phyloP scores from a whole-genome alignment of 1,140 invertebrate genomes.

The Apolygus lucorum region DNA sequence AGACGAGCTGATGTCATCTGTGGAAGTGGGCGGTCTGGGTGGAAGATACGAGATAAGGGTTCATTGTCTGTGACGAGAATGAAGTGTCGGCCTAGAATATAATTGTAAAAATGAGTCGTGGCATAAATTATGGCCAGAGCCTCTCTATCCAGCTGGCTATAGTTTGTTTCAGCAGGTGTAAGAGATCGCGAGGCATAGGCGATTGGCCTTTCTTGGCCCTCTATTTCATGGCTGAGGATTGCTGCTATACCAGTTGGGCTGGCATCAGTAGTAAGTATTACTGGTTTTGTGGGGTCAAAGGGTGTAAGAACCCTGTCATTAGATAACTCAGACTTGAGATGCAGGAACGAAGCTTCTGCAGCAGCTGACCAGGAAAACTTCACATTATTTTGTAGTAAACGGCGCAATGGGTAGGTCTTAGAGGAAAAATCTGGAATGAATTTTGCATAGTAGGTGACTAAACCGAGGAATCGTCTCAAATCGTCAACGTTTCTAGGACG shows the following conservation, averaged over 20 bases:
- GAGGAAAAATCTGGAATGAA: too few relatives aligned
- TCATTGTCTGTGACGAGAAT: conserved; percentile 39
- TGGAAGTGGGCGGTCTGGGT: conserved; percentile 33
- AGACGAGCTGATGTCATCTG: conserved; percentile 28
- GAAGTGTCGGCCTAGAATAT: too few relatives aligned
- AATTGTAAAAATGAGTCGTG: conserved; percentile 42
- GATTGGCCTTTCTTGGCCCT: conserved; percentile 41
- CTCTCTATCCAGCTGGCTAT: conserved; percentile 47
- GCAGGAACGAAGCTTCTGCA: too few relatives aligned
- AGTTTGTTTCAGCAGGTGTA: conserved; percentile 41
- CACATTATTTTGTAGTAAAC: too few relatives aligned
- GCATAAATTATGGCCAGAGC: conserved; percentile 43
- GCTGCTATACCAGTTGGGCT: conserved; percentile 36
- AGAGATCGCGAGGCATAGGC: conserved; percentile 43
- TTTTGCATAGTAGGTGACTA: too few relatives aligned
- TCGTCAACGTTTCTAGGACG: too few relatives aligned
- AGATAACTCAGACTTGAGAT: too few relatives aligned
- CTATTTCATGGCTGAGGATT: conserved; percentile 36
- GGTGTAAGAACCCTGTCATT: too few relatives aligned
- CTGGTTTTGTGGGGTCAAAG: too few relatives aligned
- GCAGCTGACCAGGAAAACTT: too few relatives aligned
- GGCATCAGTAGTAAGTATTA: conserved; percentile 39
- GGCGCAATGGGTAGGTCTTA: too few relatives aligned
- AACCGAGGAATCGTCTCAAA: too few relatives aligned
- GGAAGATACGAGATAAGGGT: conserved; percentile 36